Evolutionary conservation across 2,113 vertebrate species (phyloP).

Genomic region (Nothocercus julius): DNA sequence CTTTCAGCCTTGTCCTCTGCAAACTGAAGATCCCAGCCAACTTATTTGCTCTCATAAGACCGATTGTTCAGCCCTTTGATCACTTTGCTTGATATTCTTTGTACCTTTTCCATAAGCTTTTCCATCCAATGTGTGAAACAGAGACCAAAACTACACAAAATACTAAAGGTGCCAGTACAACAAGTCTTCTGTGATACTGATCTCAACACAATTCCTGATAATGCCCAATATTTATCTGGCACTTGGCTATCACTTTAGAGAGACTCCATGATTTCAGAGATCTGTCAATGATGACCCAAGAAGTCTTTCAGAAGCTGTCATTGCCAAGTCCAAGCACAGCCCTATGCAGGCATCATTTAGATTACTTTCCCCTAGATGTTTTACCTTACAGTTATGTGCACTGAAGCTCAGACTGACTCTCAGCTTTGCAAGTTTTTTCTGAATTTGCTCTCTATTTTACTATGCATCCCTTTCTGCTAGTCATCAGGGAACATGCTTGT

Average conservation of each 20-base stretch:
- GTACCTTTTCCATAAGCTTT: not conserved
- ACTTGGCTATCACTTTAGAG: not conserved
- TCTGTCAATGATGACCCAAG: not conserved
- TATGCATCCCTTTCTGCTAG: not conserved
- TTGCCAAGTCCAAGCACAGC: not conserved
- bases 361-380: not conserved
- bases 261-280: not conserved
- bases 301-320: not conserved
- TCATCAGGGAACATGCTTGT: not conserved
- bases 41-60: rapidly evolving
- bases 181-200: not conserved
- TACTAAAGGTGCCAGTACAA: not conserved
- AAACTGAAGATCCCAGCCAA: not conserved
- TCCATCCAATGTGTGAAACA: not conserved
- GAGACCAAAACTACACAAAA: not conserved
- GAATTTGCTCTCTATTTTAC: not conserved
- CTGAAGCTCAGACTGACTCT: not conserved
- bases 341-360: not conserved
- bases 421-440: not conserved
- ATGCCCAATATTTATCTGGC: rapidly evolving
- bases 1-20: not conserved
- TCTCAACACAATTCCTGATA: not conserved
- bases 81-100: not conserved
- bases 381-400: not conserved
- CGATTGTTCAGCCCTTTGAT: not conserved